phyloP scores from a whole-genome alignment of 2,797 vertebrate genomes.

The Silurus lanzhouensis region DNA sequence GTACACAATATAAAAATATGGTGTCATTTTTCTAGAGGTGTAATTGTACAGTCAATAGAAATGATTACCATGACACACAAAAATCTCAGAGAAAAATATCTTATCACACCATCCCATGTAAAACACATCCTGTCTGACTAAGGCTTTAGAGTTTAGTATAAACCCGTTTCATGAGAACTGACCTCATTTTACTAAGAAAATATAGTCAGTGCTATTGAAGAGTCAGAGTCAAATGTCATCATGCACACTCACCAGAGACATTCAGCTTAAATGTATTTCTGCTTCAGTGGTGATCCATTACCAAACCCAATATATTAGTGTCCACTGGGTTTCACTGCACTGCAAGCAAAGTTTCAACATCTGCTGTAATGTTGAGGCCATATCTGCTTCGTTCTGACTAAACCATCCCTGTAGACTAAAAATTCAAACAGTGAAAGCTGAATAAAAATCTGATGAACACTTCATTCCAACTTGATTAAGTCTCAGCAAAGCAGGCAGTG shows the following conservation, averaged over 20 bases:
- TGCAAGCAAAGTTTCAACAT: neutral
- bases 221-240: neutral
- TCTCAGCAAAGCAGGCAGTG: constrained; percentile 30
- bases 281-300: neutral
- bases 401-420: neutral
- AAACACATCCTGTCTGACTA: neutral
- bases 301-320: neutral
- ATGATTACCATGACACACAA: neutral
- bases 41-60: neutral
- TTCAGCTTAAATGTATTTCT: neutral
- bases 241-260: neutral
- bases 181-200: neutral
- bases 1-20: neutral
- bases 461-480: constrained; percentile 44
- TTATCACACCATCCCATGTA: neutral
- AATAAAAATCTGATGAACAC: constrained; percentile 17
- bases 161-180: neutral
- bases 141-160: neutral
- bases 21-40: neutral
- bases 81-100: neutral
- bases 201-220: neutral
- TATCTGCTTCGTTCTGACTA: neutral
- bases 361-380: neutral
- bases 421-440: neutral
- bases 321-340: neutral